Base-by-base conservation (phyloP, 1,140 invertebrate species). In the Panagrolaimus sp. region DNA sequence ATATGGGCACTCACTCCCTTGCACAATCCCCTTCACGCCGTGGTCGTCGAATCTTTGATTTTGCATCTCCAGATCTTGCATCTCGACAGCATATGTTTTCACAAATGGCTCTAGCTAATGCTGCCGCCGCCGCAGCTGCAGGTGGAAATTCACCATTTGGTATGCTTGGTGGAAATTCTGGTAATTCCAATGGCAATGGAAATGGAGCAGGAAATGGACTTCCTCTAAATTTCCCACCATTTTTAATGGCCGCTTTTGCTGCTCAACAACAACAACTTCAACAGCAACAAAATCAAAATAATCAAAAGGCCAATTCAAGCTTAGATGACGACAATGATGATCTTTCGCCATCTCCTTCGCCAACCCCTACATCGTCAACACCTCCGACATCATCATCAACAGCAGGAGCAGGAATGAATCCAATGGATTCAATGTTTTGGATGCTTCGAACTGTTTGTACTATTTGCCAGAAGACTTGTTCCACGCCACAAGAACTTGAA, bases 1-100 rank as follows among this genome's bases (percentile, higher is more conserved):
- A 82, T 65, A 83, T 83, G 82, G 71, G 78, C 5, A 75, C 74
- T 43, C 74, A 75, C 42, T 66, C 68, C 25, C 66, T 66, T 62
- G 72, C 72, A 42, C 78, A 76, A 53, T 69, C 66, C 23, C 79
- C 79, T 5, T 82, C 80, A 1, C 68, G 79, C 9, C 68, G 79
- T 27, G 79, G 78, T 46, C 69, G 78, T 16, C 72, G 78, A 47
- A 80, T 80, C 57, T 80, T 80, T 64, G 78, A 80, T 63, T 74
- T 73, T 38, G 64, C 72, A 2, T 57, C 64, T 20, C 44, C 31
- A 63, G 38, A 43, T 46, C 42, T 62, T 14, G 23, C 62, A 14
- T 57, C 16, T 38, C 62, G 38, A 31, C 25, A 65, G 44, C 45
- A 47, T 47, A 51, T 16, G 61, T 47, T 23, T 66, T 62, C 11